A percentile compares a stretch with the other conserved stretches of the same genome.
phyloP scores from a whole-genome alignment of 1,140 invertebrate genomes.

The Drosophila ogumai region DNA sequence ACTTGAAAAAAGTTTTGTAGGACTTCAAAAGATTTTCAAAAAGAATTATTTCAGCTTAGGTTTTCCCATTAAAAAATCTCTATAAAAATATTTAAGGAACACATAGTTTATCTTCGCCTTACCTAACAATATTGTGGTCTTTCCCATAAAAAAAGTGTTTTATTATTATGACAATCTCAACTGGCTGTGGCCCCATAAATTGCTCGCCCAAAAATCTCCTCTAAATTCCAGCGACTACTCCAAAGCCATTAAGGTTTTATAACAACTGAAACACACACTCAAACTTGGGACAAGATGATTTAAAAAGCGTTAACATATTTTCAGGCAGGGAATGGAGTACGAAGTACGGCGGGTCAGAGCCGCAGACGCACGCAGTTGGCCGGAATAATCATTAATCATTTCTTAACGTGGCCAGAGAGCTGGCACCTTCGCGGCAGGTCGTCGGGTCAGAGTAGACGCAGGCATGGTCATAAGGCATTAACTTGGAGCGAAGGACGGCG shows the following conservation, averaged over 20 bases:
- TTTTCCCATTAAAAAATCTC: neutral
- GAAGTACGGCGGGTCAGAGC: slow-evolving; percentile 29
- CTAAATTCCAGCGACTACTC: slow-evolving; percentile 1
- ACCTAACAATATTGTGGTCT: neutral
- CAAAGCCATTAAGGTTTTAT: slow-evolving; percentile 40
- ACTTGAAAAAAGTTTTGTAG: neutral
- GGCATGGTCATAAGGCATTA: slow-evolving; percentile 63
- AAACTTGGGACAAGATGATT: slow-evolving; percentile 60
- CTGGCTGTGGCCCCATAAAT: slow-evolving; percentile 12
- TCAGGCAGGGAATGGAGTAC: slow-evolving; percentile 34
- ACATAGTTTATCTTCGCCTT: neutral
- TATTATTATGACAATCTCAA: slow-evolving; percentile 23
- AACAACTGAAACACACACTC: slow-evolving; percentile 19
- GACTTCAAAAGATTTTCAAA: neutral
- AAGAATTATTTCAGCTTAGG: no score
- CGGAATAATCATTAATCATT: slow-evolving; percentile 81
- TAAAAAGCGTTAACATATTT: slow-evolving; percentile 82
- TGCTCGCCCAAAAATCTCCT: neutral
- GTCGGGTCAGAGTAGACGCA: slow-evolving; percentile 12
- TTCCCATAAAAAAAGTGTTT: slow-evolving; percentile 5
- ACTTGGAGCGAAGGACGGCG: slow-evolving; percentile 43
- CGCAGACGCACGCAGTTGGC: slow-evolving; percentile 59
- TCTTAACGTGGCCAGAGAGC: slow-evolving; percentile 70
- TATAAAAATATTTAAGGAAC: neutral
- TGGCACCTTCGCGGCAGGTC: slow-evolving; percentile 42